Evolutionary conservation across 2,797 vertebrate genomes (phyloP).

Genomic region (Pterois miles): DNA sequence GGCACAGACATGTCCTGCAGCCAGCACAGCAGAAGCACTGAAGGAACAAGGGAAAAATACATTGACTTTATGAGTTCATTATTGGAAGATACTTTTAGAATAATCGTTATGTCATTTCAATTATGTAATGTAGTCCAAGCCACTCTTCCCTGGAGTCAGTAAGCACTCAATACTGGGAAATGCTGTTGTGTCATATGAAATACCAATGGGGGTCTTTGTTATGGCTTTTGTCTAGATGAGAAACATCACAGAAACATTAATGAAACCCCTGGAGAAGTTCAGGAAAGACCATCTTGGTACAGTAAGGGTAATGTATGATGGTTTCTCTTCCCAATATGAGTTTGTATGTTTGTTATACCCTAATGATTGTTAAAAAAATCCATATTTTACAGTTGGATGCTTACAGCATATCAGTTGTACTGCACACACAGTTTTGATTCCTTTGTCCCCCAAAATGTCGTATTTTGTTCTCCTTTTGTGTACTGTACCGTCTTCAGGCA

Average conservation of each 20-base stretch:
- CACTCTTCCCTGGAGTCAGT: neutral
- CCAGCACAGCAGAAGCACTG: conserved; percentile 34
- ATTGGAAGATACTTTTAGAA: neutral
- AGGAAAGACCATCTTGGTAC: conserved; percentile 96
- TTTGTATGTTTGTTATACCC: neutral
- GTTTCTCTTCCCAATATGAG: neutral
- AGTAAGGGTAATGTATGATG: conserved; percentile 88
- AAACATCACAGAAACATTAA: conserved; percentile 97
- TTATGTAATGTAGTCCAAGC: neutral
- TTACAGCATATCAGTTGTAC: neutral
- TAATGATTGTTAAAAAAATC: neutral
- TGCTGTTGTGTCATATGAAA: conserved; percentile 26
- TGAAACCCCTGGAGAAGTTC: conserved; percentile 98
- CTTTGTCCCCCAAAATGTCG: neutral
- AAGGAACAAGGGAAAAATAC: conserved; percentile 15
- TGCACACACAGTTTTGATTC: neutral
- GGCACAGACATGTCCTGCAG: conserved; percentile 60
- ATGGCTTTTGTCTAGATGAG: conserved; percentile 83
- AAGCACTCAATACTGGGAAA: conserved; percentile 1
- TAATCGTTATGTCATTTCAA: neutral
- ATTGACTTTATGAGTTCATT: conserved; percentile 7
- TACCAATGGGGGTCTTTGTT: conserved; percentile 22
- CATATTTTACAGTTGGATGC: neutral
- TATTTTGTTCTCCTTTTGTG: neutral
- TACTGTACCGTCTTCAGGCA: conserved; percentile 78